phyloP scores from a whole-genome alignment of 2,888 invertebrate species.

The Iselma pallidipennis region DNA sequence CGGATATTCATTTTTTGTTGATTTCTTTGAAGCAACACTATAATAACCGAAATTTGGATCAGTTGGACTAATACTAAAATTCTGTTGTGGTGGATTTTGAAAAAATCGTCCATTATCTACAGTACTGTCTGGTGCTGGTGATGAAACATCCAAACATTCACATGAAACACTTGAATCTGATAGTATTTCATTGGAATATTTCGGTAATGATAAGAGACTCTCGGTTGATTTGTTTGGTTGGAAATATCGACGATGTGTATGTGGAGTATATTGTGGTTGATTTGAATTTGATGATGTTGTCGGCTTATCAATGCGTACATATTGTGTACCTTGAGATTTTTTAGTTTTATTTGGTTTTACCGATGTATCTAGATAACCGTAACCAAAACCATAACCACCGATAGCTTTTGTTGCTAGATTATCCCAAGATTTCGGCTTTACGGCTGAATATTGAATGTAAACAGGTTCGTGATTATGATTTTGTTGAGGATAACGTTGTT shows the following conservation, averaged over 20 bases:
- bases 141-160: slow-evolving; percentile 64
- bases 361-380: slow-evolving; percentile 75
- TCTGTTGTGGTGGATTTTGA: slow-evolving; percentile 52
- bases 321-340: slow-evolving; percentile 42
- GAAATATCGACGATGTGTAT: slow-evolving; percentile 57
- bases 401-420: slow-evolving; percentile 84
- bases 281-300: slow-evolving; percentile 15
- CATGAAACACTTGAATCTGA: slow-evolving; percentile 73
- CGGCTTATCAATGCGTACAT: slow-evolving; percentile 43
- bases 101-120: slow-evolving; percentile 50
- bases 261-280: slow-evolving; percentile 56
- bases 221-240: slow-evolving; percentile 80
- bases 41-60: slow-evolving; percentile 56
- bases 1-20: slow-evolving; percentile 59
- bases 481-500: slow-evolving; percentile 51
- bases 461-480: slow-evolving; percentile 52
- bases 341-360: slow-evolving; percentile 39
- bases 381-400: slow-evolving; percentile 86
- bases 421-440: slow-evolving; percentile 89
- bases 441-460: slow-evolving; percentile 55
- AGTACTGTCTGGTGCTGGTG: slow-evolving; percentile 42
- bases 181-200: slow-evolving; percentile 65
- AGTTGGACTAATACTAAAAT: slow-evolving; percentile 51
- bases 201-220: slow-evolving; percentile 71
- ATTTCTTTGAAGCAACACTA: slow-evolving; percentile 41